A percentile compares a stretch with the other conserved stretches of the same genome.
Conservation (phyloP, 2,888 invertebrate genomes). For the Limnephilus auricula region DNA sequence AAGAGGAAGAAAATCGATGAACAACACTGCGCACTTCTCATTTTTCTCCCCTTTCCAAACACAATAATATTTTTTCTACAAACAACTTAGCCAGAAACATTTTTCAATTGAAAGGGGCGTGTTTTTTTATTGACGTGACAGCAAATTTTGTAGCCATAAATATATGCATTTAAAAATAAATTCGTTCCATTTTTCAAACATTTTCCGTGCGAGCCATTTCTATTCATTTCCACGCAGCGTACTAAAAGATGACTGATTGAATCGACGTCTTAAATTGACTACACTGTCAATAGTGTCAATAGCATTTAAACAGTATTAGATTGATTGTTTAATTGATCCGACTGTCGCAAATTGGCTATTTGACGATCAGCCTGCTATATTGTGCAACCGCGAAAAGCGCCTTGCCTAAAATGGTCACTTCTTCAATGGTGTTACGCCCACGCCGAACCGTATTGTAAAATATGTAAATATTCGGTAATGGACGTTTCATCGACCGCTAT, state of each 20-base stretch:
- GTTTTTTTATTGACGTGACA: not conserved
- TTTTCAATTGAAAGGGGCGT: not conserved
- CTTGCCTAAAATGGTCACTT: slow-evolving; percentile 59
- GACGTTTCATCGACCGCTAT: not conserved
- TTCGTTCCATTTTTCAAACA: not conserved
- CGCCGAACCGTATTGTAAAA: not conserved
- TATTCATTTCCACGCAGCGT: not conserved
- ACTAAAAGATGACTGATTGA: not conserved
- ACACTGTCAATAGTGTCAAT: not conserved
- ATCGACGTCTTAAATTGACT: not conserved
- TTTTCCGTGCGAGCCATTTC: not conserved
- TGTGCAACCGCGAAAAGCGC: slow-evolving; percentile 42
- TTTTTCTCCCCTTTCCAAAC: not conserved
- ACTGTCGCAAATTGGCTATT: slow-evolving; percentile 20
- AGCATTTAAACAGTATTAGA: not conserved
- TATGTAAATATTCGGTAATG: slow-evolving; percentile 38
- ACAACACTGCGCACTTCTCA: not conserved
- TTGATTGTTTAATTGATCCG: slow-evolving; percentile 16
- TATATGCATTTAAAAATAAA: not conserved
- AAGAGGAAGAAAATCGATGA: not conserved
- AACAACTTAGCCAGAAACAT: not conserved
- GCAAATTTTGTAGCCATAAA: not conserved
- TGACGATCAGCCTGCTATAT: slow-evolving; percentile 30
- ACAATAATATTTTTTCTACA: not conserved
- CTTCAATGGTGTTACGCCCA: slow-evolving; percentile 57